Conservation (phyloP, 2,888 invertebrate species). For the Ichneumon xanthorius region DNA sequence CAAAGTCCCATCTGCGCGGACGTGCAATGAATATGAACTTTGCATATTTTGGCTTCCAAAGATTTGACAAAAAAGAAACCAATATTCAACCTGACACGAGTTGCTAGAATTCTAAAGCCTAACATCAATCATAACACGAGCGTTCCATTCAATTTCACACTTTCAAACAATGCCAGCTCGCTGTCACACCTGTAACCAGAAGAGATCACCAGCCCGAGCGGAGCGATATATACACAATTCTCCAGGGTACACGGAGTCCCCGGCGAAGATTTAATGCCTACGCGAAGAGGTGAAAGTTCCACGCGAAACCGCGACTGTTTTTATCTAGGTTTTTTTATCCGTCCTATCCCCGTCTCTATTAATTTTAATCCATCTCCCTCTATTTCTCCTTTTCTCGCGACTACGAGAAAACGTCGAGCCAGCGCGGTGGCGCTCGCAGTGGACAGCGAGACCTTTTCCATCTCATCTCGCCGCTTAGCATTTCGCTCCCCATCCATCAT, state of each 20-base stretch:
- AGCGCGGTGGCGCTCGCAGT: background rate
- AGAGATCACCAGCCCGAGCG: background rate
- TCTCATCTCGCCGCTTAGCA: conserved; percentile 29
- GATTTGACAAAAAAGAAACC: background rate
- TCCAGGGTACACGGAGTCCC: conserved; percentile 25
- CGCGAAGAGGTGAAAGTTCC: conserved; percentile 64
- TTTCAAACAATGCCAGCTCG: background rate
- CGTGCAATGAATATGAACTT: background rate
- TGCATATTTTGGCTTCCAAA: background rate
- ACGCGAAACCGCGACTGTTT: conserved; percentile 60
- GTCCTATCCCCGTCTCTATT: conserved; percentile 25
- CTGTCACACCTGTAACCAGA: conserved; percentile 38
- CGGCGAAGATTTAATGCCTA: conserved; percentile 43
- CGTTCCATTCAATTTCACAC: background rate
- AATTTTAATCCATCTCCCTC: conserved; percentile 22
- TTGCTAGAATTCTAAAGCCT: background rate
- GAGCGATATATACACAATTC: background rate
- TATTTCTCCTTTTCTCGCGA: background rate
- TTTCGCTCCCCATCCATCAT: conserved; percentile 45
- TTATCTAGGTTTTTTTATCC: conserved; percentile 60
- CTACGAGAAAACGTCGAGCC: background rate
- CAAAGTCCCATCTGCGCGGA: background rate
- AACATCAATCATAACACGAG: conserved; percentile 19
- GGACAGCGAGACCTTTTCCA: conserved; percentile 20
- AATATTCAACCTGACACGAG: background rate